Base-by-base conservation (phyloP, 2,113 vertebrate genomes). In the Poicephalus meyeri region DNA sequence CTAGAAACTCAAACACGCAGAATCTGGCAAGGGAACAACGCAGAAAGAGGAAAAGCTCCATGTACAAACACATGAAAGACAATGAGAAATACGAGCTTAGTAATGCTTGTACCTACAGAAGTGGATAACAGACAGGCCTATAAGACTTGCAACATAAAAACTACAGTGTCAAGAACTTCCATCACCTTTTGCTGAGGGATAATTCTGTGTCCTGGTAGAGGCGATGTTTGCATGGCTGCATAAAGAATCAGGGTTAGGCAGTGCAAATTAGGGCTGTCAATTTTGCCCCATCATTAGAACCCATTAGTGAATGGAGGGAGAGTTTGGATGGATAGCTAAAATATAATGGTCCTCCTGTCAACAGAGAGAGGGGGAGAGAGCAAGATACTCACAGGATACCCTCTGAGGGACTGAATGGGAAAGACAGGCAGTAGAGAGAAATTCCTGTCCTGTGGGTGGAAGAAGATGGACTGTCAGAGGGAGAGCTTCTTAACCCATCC, bases 211-310 rank as follows among this genome's bases (percentile, higher is more conserved):
- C 29, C 41, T 56, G 15, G 31, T 41, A 82, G 28, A 68, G 41
- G 41, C 1, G 0, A 24, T 10, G 16, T n/a, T 49, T 73, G 16
- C 13, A 25, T 46, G 58, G 33, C 31, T 73, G 37, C 33, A 4
- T 53, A 33, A 82, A 79, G 56, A 66, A 56, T 65, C 25, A 52
- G 55, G 41, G 25, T 11, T 4, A 80, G 37, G 50, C 31, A 26
- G 23, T 0, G 0, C 18, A 84, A 65, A 64, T 49, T 64, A 13
- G 17, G 25, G 12, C 42, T 1, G 0, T 47, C 53, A 44, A 1
- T 63, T 88, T 79, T 41, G 5, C n/a, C 23, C 91, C 13, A 31
- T 81, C 19, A 4, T 58, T 78, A n/a, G 14, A 35, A 21, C 7
- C 13, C 2, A 1, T 71, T 70, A 60, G 70, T 39, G 66, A 85